A percentile compares a stretch with the other conserved stretches of the same genome.
phyloP scores from a whole-genome alignment of 1,140 invertebrate genomes.

The Saccostrea cuccullata region DNA sequence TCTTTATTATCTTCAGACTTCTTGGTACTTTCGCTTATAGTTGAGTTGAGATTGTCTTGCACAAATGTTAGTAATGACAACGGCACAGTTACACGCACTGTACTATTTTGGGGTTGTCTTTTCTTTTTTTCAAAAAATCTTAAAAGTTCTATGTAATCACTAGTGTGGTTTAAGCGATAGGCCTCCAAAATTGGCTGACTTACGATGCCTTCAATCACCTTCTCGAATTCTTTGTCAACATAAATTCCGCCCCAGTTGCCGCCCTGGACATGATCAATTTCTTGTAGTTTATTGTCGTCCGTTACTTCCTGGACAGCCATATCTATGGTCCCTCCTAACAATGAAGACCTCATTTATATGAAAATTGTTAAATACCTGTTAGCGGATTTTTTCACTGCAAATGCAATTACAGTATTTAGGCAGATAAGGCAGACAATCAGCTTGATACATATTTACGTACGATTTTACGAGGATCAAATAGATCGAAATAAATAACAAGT shows the following conservation, averaged over 20 bases:
- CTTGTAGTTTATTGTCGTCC: conserved; percentile 41
- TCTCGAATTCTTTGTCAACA: conserved; percentile 47
- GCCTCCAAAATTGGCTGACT: conserved; percentile 21
- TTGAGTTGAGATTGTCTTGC: not conserved
- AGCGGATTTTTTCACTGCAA: too few species aligned
- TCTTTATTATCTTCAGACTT: not conserved
- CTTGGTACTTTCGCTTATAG: not conserved
- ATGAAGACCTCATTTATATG: too few species aligned
- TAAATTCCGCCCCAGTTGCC: conserved; percentile 56
- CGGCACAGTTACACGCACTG: not conserved
- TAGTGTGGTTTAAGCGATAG: conserved; percentile 40
- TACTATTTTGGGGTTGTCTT: conserved; percentile 18
- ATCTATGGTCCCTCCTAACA: conserved; percentile 55
- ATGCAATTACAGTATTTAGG: too few species aligned
- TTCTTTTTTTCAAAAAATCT: conserved; percentile 58
- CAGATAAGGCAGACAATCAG: too few species aligned
- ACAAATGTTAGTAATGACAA: not conserved
- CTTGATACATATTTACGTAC: too few species aligned
- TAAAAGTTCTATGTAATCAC: conserved; percentile 51
- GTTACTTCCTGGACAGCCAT: conserved; percentile 53
- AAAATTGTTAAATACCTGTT: too few species aligned
- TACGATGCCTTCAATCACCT: conserved; percentile 41
- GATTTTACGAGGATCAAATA: too few species aligned
- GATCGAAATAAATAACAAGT: too few species aligned
- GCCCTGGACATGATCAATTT: conserved; percentile 48